phyloP scores from a whole-genome alignment of 2,797 vertebrate species.

The Bovichtus variegatus region DNA sequence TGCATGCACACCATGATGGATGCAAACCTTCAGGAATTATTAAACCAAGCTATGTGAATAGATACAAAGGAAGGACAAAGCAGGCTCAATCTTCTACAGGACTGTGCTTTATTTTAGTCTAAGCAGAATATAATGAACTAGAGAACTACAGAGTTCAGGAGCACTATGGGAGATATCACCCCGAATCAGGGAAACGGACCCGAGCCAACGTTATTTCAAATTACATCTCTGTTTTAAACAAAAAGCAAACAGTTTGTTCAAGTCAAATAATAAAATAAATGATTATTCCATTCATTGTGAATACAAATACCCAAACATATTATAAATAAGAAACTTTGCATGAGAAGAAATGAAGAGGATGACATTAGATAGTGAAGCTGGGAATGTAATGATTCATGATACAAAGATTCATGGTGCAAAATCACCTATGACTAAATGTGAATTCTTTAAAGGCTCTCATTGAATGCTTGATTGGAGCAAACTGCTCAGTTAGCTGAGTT shows the following conservation, averaged over 20 bases:
- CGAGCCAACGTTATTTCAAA: slow-evolving; percentile 84
- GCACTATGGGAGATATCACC: slow-evolving; percentile 86
- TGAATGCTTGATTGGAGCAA: slow-evolving; percentile 80
- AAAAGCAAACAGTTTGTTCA: slow-evolving; percentile 77
- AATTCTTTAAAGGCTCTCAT: slow-evolving; percentile 79
- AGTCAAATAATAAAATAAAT: slow-evolving; percentile 70
- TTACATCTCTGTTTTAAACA: slow-evolving; percentile 85
- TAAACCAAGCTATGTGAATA: slow-evolving; percentile 46
- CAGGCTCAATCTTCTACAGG: slow-evolving; percentile 85
- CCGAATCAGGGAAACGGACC: slow-evolving; percentile 82
- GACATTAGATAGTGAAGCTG: slow-evolving; percentile 76
- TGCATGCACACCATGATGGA: slow-evolving; percentile 25
- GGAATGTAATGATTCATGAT: slow-evolving; percentile 74
- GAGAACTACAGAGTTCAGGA: slow-evolving; percentile 91
- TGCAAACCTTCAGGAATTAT: slow-evolving; percentile 59
- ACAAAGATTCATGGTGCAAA: slow-evolving; percentile 63
- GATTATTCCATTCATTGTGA: slow-evolving; percentile 64
- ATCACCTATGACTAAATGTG: slow-evolving; percentile 61
- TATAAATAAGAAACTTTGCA: slow-evolving; percentile 59
- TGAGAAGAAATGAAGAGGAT: slow-evolving; percentile 65
- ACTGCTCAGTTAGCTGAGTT: slow-evolving; percentile 78
- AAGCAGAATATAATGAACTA: slow-evolving; percentile 92
- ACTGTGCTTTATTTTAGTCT: slow-evolving; percentile 92
- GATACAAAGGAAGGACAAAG: slow-evolving; percentile 76
- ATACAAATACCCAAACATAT: slow-evolving; percentile 66